Conservation (phyloP, 2,113 vertebrate species). For the Hemicordylus capensis region DNA sequence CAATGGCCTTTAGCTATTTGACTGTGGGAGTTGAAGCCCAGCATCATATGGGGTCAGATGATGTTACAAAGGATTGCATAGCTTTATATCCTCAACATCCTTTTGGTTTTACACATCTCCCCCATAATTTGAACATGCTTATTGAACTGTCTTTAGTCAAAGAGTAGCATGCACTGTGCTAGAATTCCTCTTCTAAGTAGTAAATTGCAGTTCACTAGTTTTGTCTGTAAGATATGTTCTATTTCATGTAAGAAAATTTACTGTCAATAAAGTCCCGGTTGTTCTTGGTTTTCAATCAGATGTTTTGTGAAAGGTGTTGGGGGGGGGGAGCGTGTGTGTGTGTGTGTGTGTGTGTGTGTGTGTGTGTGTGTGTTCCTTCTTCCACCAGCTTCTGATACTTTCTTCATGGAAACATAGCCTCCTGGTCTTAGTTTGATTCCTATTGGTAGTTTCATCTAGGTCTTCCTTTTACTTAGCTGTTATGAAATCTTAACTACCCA, state of each 20-base stretch:
- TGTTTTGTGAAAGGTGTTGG: no score
- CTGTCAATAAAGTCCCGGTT: constrained; percentile 15
- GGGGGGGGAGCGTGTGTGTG: no score
- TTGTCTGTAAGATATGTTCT: not conserved
- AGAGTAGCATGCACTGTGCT: not conserved
- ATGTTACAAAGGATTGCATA: not conserved
- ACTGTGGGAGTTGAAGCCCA: no score
- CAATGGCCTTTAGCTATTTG: no score
- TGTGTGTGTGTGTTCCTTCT: not conserved
- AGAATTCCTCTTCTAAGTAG: not conserved
- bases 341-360: no score
- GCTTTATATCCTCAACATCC: not conserved
- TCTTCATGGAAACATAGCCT: not conserved
- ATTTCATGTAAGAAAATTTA: constrained; percentile 1
- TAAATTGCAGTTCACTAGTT: not conserved
- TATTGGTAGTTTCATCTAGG: accelerated
- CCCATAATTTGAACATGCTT: not conserved
- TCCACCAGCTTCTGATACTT: not conserved
- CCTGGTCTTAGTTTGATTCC: not conserved
- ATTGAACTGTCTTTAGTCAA: not conserved
- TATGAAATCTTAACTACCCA: not conserved
- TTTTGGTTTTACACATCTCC: not conserved
- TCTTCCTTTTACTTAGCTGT: not conserved
- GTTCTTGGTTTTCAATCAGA: not conserved
- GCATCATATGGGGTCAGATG: no score